Conservation (phyloP, 2,888 invertebrate species). For the Archips xylosteana region DNA sequence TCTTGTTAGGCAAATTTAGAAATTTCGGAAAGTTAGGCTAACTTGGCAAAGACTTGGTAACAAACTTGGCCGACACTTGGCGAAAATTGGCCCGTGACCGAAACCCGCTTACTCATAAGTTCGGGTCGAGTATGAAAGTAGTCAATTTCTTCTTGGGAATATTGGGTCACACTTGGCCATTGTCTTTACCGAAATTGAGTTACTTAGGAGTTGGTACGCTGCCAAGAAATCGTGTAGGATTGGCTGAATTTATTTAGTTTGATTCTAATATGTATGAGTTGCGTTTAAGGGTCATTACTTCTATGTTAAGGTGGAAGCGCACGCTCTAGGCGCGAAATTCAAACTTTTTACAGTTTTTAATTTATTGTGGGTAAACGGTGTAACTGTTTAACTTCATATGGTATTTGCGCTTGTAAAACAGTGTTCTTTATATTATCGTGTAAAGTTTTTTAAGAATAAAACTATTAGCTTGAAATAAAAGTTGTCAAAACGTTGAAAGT, state of each 20-base stretch:
- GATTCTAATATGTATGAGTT: not conserved
- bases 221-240: slow-evolving; percentile 29
- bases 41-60: not conserved
- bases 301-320: too few relatives aligned
- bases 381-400: too few relatives aligned
- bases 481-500: too few relatives aligned
- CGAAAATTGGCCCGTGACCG: slow-evolving; percentile 3
- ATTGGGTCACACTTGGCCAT: slow-evolving; percentile 31
- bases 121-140: slow-evolving; percentile 39
- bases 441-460: too few relatives aligned
- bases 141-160: slow-evolving; percentile 29
- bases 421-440: too few relatives aligned
- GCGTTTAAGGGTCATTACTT: too few relatives aligned
- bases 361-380: too few relatives aligned
- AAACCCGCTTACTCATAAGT: slow-evolving; percentile 18
- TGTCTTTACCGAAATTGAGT: slow-evolving; percentile 46
- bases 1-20: not conserved
- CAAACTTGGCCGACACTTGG: slow-evolving; percentile 17
- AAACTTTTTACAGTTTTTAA: too few relatives aligned
- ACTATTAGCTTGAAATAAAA: too few relatives aligned
- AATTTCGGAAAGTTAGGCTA: not conserved
- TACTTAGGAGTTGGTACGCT: slow-evolving; percentile 38
- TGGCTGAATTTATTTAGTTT: not conserved
- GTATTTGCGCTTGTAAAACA: too few relatives aligned
- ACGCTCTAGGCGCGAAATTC: too few relatives aligned